Conservation (phyloP, 2,797 vertebrate species). For the Lepidocolaptes lacrymiger region DNA sequence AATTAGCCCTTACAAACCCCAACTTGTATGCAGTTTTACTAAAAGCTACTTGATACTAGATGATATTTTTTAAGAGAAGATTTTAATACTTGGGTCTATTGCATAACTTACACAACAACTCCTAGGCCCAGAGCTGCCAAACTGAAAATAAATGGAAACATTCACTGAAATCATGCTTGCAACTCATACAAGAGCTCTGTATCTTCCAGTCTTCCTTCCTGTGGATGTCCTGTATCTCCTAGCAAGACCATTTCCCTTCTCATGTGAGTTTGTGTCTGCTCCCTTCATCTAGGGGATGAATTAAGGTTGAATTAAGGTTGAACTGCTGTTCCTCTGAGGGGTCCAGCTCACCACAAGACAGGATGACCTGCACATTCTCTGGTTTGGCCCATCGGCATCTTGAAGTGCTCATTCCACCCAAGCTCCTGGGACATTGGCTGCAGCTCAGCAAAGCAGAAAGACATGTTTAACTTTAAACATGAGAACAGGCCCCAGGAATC, state of each 20-base stretch:
- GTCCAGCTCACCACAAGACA: background rate
- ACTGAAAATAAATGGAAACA: background rate
- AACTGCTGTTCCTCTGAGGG: background rate
- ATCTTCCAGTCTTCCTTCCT: background rate
- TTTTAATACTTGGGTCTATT: background rate
- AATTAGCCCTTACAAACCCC: background rate
- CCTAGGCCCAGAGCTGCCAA: background rate
- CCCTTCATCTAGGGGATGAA: background rate
- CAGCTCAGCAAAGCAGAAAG: background rate
- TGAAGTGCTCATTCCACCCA: rapidly evolving
- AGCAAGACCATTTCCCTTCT: background rate
- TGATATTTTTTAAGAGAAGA: background rate
- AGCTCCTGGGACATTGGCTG: background rate
- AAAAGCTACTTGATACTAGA: background rate
- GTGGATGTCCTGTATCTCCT: background rate
- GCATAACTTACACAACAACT: background rate
- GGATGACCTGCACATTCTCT: background rate
- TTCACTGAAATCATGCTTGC: background rate
- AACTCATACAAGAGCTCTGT: background rate
- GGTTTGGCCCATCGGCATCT: background rate
- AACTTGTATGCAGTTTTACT: background rate
- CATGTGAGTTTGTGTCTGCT: background rate
- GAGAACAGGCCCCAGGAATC: background rate
- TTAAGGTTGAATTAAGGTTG: background rate
- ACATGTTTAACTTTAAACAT: background rate